These are phyloP conservation scores for Tridacna gigas DNA, from an alignment of 2,888 invertebrate genomes.

Conservation along the genomic window DNA sequence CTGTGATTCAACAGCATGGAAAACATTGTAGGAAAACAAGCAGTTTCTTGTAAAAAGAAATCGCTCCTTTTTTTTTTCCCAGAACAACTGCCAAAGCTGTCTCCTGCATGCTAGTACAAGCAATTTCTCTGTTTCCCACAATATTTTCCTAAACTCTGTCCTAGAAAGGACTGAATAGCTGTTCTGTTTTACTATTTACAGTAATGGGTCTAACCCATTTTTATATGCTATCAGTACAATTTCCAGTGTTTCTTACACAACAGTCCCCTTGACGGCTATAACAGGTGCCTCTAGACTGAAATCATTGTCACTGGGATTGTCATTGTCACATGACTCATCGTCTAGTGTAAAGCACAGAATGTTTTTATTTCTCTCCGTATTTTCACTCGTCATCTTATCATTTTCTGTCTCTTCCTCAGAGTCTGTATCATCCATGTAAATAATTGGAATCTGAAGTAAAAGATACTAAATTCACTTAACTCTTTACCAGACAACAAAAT, in stretches of 20 bases:
- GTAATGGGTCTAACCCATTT: too few relatives aligned
- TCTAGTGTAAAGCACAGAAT: conserved; percentile 54
- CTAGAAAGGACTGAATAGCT: too few relatives aligned
- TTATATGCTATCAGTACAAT: too few relatives aligned
- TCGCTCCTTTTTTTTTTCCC: too few relatives aligned
- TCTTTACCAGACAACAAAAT: background rate
- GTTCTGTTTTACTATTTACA: too few relatives aligned
- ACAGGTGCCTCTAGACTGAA: conserved; percentile 25
- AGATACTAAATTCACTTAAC: background rate
- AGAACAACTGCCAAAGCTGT: too few relatives aligned
- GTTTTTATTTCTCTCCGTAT: conserved; percentile 60
- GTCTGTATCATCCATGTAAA: conserved; percentile 70
- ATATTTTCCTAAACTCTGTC: too few relatives aligned
- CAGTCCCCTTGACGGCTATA: conserved; percentile 58
- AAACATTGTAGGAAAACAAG: too few relatives aligned
- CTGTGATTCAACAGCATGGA: too few relatives aligned
- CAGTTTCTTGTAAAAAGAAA: too few relatives aligned
- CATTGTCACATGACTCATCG: conserved; percentile 33
- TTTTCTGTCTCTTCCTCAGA: conserved; percentile 50
- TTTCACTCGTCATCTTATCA: conserved; percentile 61
- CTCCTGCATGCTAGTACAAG: too few relatives aligned
- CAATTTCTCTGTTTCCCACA: too few relatives aligned
- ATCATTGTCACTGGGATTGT: conserved; percentile 7
- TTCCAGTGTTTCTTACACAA: conserved; percentile 28
- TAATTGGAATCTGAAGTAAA: conserved; percentile 73